A percentile compares a stretch with the other conserved stretches of the same genome.
These are phyloP conservation scores for Cephus nigrinus DNA, from an alignment of 2,888 invertebrate genomes.

Conservation along the genomic window DNA sequence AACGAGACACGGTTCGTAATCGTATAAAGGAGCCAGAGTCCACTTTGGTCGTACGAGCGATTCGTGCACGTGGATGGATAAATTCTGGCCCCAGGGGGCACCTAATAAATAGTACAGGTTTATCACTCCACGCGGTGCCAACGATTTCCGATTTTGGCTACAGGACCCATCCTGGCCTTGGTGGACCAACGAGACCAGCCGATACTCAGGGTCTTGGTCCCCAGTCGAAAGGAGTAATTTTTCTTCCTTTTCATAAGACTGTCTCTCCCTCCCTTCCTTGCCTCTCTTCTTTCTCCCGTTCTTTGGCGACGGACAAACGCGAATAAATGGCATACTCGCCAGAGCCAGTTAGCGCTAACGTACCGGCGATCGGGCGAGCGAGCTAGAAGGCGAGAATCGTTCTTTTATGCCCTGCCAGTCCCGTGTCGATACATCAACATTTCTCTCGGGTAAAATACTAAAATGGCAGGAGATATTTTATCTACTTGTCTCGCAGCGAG, in stretches of 20 bases:
- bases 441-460: conserved; percentile 5
- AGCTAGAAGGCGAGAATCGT: background rate
- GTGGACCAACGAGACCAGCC: background rate
- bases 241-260: background rate
- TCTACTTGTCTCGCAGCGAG: conserved; percentile 15
- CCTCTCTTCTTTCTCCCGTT: background rate
- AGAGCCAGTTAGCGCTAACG: background rate
- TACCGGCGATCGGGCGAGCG: background rate
- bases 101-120: conserved; percentile 54
- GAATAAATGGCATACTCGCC: background rate
- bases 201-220: background rate
- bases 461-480: conserved; percentile 32
- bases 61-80: conserved; percentile 22
- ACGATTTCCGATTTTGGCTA: background rate
- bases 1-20: background rate
- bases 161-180: background rate
- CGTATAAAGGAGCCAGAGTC: background rate
- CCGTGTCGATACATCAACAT: conserved; percentile 3
- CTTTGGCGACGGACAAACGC: background rate
- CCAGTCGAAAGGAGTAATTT: background rate
- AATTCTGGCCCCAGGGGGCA: conserved; percentile 38
- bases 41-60: background rate
- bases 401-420: background rate
- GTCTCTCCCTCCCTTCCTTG: background rate
- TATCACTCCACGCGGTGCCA: background rate